A percentile compares a stretch with the other conserved stretches of the same genome.
Conservation (phyloP, 2,888 invertebrate genomes). For the Tetramorium bicarinatum region DNA sequence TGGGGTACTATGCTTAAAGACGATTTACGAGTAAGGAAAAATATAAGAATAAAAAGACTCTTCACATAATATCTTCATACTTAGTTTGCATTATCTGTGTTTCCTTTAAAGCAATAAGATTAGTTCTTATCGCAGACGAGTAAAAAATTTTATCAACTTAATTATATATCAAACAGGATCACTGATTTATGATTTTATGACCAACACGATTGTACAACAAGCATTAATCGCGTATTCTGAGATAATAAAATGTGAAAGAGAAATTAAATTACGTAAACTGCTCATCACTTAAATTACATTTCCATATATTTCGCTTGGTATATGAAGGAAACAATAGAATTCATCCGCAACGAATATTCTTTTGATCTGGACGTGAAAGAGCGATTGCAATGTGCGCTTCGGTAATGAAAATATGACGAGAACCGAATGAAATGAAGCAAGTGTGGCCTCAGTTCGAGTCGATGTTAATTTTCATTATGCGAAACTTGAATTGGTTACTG, state of each 20-base stretch:
- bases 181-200: neutral
- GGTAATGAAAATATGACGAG: neutral
- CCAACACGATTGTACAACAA: neutral
- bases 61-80: slow-evolving; percentile 1
- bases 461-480: neutral
- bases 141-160: neutral
- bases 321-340: slow-evolving; percentile 6
- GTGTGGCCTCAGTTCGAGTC: neutral
- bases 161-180: neutral
- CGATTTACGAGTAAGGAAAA: neutral
- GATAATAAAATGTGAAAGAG: neutral
- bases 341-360: neutral
- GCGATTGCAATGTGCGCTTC: neutral
- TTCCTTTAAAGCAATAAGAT: slow-evolving; percentile 15
- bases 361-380: neutral
- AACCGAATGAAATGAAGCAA: neutral
- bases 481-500: slow-evolving; percentile 4
- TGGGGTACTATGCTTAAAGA: neutral
- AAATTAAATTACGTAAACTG: slow-evolving; percentile 6
- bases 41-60: neutral
- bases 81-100: neutral
- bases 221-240: neutral
- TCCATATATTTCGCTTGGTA: neutral
- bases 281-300: neutral
- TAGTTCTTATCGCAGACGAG: neutral